These are phyloP conservation scores for Erebia palarica DNA, from an alignment of 2,888 invertebrate genomes.

Conservation along the genomic window DNA sequence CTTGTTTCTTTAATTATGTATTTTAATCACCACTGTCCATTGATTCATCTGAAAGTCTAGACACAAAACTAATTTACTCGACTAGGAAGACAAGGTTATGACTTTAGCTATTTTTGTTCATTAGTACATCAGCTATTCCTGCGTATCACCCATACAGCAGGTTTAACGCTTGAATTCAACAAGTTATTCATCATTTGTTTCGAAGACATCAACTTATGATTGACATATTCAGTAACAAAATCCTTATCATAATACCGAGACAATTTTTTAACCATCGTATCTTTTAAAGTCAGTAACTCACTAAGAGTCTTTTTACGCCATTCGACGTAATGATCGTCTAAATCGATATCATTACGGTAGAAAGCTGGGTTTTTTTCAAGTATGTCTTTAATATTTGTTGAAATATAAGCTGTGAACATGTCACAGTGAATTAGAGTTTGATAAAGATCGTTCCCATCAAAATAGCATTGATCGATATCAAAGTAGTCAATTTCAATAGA, in stretches of 20 bases:
- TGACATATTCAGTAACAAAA: conserved; percentile 52
- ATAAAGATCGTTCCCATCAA: conserved; percentile 48
- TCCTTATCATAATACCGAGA: conserved; percentile 46
- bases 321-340: conserved; percentile 41
- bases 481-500: conserved; percentile 37
- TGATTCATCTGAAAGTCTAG: too few relatives aligned
- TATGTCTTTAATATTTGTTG: conserved; percentile 26
- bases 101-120: not conserved
- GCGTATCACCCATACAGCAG: not conserved
- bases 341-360: not conserved
- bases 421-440: conserved; percentile 40
- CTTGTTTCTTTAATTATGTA: too few relatives aligned
- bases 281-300: conserved; percentile 43
- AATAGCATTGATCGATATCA: conserved; percentile 47
- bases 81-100: not conserved
- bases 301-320: conserved; percentile 42
- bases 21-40: too few relatives aligned
- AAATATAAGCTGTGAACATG: conserved; percentile 36
- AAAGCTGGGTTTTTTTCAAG: conserved; percentile 31
- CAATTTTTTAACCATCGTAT: conserved; percentile 41
- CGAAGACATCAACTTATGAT: conserved; percentile 43
- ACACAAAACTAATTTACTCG: not conserved
- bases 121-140: not conserved
- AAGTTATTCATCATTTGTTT: conserved; percentile 33
- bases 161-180: not conserved